A percentile compares a stretch with the other conserved stretches of the same genome.
Evolutionary conservation across 64 coral and sea anemone species (phyloP).

Genomic region (Trachythela sp.): DNA sequence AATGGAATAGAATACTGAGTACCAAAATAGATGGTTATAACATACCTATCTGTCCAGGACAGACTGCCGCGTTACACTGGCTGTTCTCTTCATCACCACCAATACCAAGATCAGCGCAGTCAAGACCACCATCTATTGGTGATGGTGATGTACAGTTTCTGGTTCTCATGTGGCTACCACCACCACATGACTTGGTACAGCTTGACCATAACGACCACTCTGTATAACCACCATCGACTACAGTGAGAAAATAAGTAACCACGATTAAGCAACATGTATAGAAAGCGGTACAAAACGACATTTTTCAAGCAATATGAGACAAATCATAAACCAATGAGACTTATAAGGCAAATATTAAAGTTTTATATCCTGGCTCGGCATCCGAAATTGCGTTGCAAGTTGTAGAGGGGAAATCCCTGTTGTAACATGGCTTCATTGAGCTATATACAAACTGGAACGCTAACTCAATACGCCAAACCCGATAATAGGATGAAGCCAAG

Average conservation of each 20-base stretch:
- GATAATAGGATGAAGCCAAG: too few species aligned
- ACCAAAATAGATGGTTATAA: background rate
- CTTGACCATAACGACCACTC: slow-evolving; percentile 35
- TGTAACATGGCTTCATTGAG: too few species aligned
- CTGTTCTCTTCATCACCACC: slow-evolving; percentile 4
- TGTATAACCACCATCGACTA: slow-evolving; percentile 26
- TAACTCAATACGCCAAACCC: too few species aligned
- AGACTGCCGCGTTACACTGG: background rate
- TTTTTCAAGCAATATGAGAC: too few species aligned
- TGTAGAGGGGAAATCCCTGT: too few species aligned
- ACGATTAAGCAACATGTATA: too few species aligned
- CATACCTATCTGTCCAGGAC: slow-evolving; percentile 10
- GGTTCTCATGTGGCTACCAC: background rate
- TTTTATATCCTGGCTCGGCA: too few species aligned
- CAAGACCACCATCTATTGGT: background rate
- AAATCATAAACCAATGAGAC: too few species aligned
- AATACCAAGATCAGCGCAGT: slow-evolving; percentile 29
- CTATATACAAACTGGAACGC: too few species aligned
- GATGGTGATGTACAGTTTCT: slow-evolving; percentile 7
- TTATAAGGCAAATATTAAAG: too few species aligned
- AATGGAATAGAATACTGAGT: background rate
- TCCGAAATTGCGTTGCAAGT: too few species aligned
- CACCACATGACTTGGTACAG: slow-evolving; percentile 26
- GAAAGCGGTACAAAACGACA: too few species aligned
- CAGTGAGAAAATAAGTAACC: background rate